phyloP scores from a whole-genome alignment of 2,888 invertebrate species.

The Ichneumoninae sp. region DNA sequence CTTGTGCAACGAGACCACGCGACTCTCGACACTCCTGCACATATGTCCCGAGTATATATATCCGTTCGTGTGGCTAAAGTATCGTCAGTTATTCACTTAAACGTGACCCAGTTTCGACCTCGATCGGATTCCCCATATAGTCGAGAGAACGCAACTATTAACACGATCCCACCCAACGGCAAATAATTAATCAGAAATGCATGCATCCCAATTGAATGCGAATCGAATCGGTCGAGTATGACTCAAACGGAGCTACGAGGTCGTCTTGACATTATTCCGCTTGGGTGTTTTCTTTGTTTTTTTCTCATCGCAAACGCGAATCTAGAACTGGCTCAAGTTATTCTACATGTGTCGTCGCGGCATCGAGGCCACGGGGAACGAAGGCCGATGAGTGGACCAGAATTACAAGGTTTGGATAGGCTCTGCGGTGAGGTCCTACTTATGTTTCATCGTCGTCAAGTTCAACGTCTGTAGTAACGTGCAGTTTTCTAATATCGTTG shows the following conservation, averaged over 20 bases:
- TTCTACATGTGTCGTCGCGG: conserved; percentile 29
- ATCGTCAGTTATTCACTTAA: conserved; percentile 32
- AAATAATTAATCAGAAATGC: conserved; percentile 22
- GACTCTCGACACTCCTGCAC: conserved; percentile 11
- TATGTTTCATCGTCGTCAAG: conserved; percentile 36
- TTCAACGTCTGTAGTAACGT: not conserved
- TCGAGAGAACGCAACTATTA: not conserved
- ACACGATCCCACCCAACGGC: not conserved
- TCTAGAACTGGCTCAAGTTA: conserved; percentile 70
- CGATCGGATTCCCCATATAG: conserved; percentile 25
- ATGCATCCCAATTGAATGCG: conserved; percentile 2
- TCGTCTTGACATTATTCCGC: conserved; percentile 1
- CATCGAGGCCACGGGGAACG: conserved; percentile 56
- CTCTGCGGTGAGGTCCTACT: not conserved
- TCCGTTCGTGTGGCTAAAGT: not conserved
- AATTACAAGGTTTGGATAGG: conserved; percentile 59
- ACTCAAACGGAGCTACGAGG: conserved; percentile 18
- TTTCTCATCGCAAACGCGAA: conserved; percentile 24
- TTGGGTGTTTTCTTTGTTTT: not conserved
- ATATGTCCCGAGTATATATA: not conserved
- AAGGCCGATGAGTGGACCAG: conserved; percentile 51
- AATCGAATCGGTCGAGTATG: conserved; percentile 27
- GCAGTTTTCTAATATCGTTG: not conserved
- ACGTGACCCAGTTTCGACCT: conserved; percentile 53
- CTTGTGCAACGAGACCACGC: conserved; percentile 51